phyloP scores from a whole-genome alignment of 2,888 invertebrate genomes.

The Tenthredo scrophulariae region DNA sequence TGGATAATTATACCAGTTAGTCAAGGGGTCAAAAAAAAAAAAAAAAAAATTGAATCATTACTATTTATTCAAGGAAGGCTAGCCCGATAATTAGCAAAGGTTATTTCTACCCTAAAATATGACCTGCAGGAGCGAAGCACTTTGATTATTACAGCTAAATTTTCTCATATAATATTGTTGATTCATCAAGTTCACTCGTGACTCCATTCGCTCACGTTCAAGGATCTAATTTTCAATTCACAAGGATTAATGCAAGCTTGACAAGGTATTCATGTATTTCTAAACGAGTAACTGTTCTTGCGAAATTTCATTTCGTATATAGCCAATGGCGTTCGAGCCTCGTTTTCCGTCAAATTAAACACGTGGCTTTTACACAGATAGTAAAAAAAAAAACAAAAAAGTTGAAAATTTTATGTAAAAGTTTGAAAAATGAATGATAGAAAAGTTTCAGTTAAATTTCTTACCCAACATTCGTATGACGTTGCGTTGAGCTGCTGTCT shows the following conservation, averaged over 20 bases:
- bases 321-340: neutral
- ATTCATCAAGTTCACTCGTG: neutral
- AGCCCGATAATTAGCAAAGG: neutral
- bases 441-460: slow-evolving; percentile 66
- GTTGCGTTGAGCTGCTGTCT: slow-evolving; percentile 80
- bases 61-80: neutral
- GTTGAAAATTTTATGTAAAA: too few relatives aligned
- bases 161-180: neutral
- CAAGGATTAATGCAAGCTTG: neutral
- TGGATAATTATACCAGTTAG: neutral
- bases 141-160: neutral
- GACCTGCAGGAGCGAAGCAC: neutral
- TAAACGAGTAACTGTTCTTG: neutral
- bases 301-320: neutral
- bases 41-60: slow-evolving; percentile 13
- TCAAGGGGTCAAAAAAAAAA: neutral
- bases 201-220: neutral
- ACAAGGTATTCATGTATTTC: neutral
- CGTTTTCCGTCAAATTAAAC: neutral
- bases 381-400: neutral
- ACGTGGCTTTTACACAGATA: neutral
- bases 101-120: slow-evolving; percentile 1
- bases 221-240: neutral
- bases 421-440: neutral
- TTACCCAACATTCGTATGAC: slow-evolving; percentile 91